A percentile compares a stretch with the other conserved stretches of the same genome.
These are phyloP conservation scores for Delichon dasypus DNA, from an alignment of 2,797 vertebrate species.

Conservation along the genomic window DNA sequence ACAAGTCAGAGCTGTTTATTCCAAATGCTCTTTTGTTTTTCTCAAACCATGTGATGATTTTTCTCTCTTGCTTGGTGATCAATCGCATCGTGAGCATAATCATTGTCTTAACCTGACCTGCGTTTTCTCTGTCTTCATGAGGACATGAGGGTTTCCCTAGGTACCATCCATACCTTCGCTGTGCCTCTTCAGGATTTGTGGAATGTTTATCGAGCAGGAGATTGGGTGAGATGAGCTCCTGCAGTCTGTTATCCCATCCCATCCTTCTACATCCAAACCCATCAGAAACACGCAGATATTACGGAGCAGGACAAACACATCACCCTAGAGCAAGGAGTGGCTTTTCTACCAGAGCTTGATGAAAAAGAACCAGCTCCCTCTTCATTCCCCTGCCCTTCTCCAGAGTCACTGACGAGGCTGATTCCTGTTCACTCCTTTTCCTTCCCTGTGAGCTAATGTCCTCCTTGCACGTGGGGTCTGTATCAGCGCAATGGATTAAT, in stretches of 20 bases:
- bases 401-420: background rate
- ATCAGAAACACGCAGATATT: background rate
- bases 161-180: background rate
- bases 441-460: rapidly evolving
- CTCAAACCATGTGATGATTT: background rate
- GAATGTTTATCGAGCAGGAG: background rate
- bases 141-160: background rate
- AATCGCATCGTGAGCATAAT: rapidly evolving
- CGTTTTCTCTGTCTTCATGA: background rate
- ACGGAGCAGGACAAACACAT: background rate
- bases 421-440: background rate
- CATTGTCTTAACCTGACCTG: background rate
- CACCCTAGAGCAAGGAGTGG: background rate
- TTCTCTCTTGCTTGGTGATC: background rate
- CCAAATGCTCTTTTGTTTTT: background rate
- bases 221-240: background rate
- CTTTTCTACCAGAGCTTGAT: background rate
- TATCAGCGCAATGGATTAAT: background rate
- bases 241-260: background rate
- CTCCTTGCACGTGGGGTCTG: rapidly evolving
- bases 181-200: background rate
- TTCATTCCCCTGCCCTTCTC: background rate
- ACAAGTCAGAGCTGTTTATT: background rate
- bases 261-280: background rate
- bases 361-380: background rate